phyloP scores from a whole-genome alignment of 2,113 vertebrate genomes.

The Callaeas wilsoni region DNA sequence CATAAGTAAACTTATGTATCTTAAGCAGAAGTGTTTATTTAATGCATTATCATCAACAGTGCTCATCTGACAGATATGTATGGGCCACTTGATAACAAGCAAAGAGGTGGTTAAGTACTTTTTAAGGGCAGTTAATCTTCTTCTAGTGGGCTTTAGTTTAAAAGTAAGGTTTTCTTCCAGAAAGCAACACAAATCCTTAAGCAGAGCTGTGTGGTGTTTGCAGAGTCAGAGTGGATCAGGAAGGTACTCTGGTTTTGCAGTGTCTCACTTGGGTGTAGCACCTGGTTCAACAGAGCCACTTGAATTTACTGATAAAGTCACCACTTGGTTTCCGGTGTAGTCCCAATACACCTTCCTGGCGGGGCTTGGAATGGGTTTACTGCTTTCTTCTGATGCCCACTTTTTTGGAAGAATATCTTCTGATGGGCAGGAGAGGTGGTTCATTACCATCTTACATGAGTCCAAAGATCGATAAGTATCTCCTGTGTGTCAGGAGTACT shows the following conservation, averaged over 20 bases:
- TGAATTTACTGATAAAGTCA: background rate
- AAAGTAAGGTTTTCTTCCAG: background rate
- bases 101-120: slow-evolving; percentile 21
- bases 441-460: accelerated
- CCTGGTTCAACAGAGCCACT: background rate
- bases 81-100: background rate
- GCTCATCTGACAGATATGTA: background rate
- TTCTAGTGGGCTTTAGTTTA: background rate
- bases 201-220: background rate
- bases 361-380: background rate
- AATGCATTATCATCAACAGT: background rate
- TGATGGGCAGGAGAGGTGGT: background rate
- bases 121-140: slow-evolving; percentile 18
- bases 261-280: background rate
- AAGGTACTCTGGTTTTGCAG: background rate
- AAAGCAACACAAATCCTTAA: background rate
- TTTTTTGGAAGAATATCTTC: background rate
- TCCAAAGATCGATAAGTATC: accelerated
- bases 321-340: background rate
- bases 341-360: background rate
- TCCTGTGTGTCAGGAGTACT: background rate
- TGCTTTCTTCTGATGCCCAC: background rate
- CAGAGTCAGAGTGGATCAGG: background rate
- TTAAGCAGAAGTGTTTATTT: slow-evolving; percentile 60
- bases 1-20: slow-evolving; percentile 49